A percentile compares a stretch with the other conserved stretches of the same genome.
These are phyloP conservation scores for Bilobella aurantiaca DNA, from an alignment of 1,140 invertebrate species.

Conservation along the genomic window DNA sequence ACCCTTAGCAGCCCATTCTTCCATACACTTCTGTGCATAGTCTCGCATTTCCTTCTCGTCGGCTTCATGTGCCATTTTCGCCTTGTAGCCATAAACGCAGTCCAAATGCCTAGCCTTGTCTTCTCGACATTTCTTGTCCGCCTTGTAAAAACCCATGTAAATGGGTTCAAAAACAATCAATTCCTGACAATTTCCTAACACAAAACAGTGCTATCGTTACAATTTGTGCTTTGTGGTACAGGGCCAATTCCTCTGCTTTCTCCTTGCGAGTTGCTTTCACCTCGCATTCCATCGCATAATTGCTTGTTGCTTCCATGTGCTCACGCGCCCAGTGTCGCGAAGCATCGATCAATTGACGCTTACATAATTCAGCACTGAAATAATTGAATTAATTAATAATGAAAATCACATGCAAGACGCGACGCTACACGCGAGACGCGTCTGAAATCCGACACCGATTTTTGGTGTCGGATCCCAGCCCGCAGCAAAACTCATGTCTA, in stretches of 20 bases:
- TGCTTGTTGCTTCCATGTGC: constrained; percentile 15
- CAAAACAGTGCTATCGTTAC: too few species aligned
- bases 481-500: too few species aligned
- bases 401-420: too few species aligned
- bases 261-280: constrained; percentile 6
- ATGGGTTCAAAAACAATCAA: too few species aligned
- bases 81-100: constrained; percentile 16
- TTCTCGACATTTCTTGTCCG: constrained; percentile 20
- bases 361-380: constrained; percentile 17
- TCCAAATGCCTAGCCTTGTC: constrained; percentile 12
- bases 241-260: constrained; percentile 19
- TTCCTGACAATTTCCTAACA: too few species aligned
- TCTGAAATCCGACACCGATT: too few species aligned
- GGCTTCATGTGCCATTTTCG: constrained; percentile 16
- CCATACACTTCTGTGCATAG: constrained; percentile 24
- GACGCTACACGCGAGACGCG: too few species aligned
- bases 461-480: too few species aligned
- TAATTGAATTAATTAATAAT: not conserved
- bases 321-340: constrained; percentile 19
- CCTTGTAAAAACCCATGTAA: not conserved
- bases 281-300: constrained; percentile 25
- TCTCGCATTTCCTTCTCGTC: constrained; percentile 28
- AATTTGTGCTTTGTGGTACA: constrained; percentile 16
- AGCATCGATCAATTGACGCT: constrained; percentile 11
- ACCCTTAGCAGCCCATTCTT: constrained; percentile 26